phyloP scores from a whole-genome alignment of 2,113 vertebrate species.

The Macrotus californicus region DNA sequence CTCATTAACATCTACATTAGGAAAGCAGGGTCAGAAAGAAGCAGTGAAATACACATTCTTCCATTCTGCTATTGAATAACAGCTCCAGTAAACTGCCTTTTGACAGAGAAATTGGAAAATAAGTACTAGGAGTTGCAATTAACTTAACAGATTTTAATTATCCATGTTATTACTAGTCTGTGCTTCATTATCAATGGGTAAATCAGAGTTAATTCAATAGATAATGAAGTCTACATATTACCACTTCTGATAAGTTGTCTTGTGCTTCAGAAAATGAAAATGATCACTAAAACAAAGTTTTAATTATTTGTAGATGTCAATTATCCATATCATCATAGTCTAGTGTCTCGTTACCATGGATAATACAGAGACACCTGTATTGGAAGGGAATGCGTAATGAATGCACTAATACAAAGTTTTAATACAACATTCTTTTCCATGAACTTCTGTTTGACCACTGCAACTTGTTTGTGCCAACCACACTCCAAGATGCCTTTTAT shows the following conservation, averaged over 20 bases:
- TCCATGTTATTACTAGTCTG: background rate
- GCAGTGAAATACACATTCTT: background rate
- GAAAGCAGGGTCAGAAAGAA: background rate
- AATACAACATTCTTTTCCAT: background rate
- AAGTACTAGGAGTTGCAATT: background rate
- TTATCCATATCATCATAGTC: background rate
- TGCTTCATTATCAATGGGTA: background rate
- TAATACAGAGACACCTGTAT: background rate
- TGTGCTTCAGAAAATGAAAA: constrained; percentile 32
- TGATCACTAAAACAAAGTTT: constrained; percentile 32
- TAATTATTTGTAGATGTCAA: background rate
- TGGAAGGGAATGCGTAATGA: background rate
- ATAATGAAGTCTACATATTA: constrained; percentile 15
- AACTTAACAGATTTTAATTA: constrained; percentile 34
- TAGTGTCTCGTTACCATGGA: background rate
- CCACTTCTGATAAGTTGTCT: background rate
- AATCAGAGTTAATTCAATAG: background rate
- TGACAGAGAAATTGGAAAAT: constrained; percentile 6
- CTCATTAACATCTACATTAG: background rate
- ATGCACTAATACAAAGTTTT: constrained; percentile 33
- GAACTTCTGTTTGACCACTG: background rate
- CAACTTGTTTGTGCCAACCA: background rate
- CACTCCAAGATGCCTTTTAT: background rate
- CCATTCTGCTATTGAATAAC: constrained; percentile 2
- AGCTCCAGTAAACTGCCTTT: background rate